Conservation (phyloP, 2,113 vertebrate species). For the Sturnus vulgaris region DNA sequence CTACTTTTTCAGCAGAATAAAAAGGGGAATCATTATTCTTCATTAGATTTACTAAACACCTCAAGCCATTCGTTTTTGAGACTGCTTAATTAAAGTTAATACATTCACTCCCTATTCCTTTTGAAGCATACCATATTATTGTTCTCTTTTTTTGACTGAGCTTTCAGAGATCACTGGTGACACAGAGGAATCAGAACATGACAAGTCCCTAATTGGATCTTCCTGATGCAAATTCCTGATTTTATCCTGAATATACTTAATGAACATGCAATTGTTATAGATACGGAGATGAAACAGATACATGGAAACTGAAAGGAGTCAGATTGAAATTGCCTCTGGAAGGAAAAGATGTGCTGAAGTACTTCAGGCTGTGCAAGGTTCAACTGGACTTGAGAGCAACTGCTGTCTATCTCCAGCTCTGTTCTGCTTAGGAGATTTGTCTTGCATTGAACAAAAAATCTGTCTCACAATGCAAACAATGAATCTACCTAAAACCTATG, state of each 20-base stretch:
- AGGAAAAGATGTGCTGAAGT: neutral
- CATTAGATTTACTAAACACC: neutral
- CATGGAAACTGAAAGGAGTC: neutral
- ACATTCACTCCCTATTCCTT: neutral
- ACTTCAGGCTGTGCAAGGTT: neutral
- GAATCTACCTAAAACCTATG: neutral
- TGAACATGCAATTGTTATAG: neutral
- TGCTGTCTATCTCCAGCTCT: neutral
- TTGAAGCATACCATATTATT: neutral
- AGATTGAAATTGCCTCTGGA: neutral
- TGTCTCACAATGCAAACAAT: neutral
- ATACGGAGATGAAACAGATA: neutral
- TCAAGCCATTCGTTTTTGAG: neutral
- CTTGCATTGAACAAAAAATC: neutral
- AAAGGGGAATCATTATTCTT: neutral
- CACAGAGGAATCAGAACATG: neutral
- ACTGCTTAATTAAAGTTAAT: neutral
- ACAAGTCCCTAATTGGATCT: neutral
- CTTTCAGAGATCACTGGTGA: neutral
- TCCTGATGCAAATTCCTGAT: neutral
- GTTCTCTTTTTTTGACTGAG: neutral
- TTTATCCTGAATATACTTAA: neutral
- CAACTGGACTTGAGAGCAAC: neutral
- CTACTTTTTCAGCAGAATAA: neutral
- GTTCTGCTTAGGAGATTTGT: neutral